Evolutionary conservation across 2,888 invertebrate species (phyloP).

Genomic region (Idaea straminata): DNA sequence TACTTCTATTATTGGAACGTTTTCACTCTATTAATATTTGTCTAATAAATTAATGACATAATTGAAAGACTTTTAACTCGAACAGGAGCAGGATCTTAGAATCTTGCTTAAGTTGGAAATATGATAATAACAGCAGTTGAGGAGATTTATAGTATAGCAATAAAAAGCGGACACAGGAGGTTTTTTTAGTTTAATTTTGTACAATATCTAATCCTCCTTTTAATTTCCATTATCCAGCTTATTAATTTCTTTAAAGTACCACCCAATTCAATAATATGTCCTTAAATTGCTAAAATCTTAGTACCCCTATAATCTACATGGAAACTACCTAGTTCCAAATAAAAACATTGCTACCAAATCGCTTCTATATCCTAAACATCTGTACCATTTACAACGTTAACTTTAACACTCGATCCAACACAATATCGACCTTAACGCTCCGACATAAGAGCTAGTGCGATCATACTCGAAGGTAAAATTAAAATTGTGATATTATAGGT

Average conservation of each 20-base stretch:
- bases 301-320: constrained; percentile 41
- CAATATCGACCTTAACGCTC: constrained; percentile 34
- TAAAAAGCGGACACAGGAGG: too few relatives aligned
- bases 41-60: too few relatives aligned
- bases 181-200: too few relatives aligned
- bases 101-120: neutral
- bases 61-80: too few relatives aligned
- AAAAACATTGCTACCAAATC: constrained; percentile 77
- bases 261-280: neutral
- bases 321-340: constrained; percentile 73
- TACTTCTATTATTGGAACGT: neutral
- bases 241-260: too few relatives aligned
- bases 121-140: too few relatives aligned
- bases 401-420: constrained; percentile 12
- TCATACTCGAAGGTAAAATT: constrained; percentile 9
- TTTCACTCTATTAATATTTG: too few relatives aligned
- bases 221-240: too few relatives aligned
- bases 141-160: too few relatives aligned
- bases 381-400: constrained; percentile 45
- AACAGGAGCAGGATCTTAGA: neutral
- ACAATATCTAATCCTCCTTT: too few relatives aligned
- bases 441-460: constrained; percentile 24
- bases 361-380: constrained; percentile 69
- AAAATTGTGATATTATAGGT: constrained; percentile 54
- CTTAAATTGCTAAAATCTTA: constrained; percentile 14